These are phyloP conservation scores for Elegia similella DNA, from an alignment of 2,888 invertebrate genomes.

Conservation along the genomic window DNA sequence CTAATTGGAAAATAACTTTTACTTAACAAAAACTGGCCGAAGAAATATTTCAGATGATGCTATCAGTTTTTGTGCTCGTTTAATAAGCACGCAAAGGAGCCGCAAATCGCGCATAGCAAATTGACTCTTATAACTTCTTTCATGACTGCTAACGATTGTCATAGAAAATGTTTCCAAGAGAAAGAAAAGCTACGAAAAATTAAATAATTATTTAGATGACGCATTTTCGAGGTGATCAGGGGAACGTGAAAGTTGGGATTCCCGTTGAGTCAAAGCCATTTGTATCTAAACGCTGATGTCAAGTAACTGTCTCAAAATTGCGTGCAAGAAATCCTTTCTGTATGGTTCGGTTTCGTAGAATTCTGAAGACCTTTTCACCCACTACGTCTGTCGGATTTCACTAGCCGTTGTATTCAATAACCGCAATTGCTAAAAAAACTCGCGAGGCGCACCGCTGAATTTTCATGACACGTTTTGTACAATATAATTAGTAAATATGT, in stretches of 20 bases:
- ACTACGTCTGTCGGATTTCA: neutral
- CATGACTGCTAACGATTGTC: conserved; percentile 5
- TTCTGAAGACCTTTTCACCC: neutral
- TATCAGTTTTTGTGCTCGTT: conserved; percentile 23
- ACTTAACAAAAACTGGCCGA: conserved; percentile 38
- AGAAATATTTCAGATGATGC: conserved; percentile 22
- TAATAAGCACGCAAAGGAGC: conserved; percentile 15
- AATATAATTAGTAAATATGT: too few relatives aligned
- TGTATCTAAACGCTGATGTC: conserved; percentile 46
- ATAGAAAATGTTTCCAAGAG: neutral
- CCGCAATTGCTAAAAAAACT: too few relatives aligned
- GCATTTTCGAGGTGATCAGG: neutral
- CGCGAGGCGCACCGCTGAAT: too few relatives aligned
- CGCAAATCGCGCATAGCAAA: conserved; percentile 12
- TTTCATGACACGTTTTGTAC: too few relatives aligned
- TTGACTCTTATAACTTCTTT: neutral
- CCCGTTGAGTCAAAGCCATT: conserved; percentile 17
- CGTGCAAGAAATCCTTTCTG: conserved; percentile 51
- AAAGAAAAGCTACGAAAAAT: neutral
- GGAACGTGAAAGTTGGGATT: conserved; percentile 16
- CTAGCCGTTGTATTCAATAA: too few relatives aligned
- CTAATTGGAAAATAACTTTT: conserved; percentile 43
- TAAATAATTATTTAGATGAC: neutral
- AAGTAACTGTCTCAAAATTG: conserved; percentile 39
- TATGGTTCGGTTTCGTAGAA: neutral